Percentiles rank a stretch among this genome's conserved stretches.
Evolutionary conservation across 2,888 invertebrate species (phyloP).

Genomic region (Drosophila lutescens): DNA sequence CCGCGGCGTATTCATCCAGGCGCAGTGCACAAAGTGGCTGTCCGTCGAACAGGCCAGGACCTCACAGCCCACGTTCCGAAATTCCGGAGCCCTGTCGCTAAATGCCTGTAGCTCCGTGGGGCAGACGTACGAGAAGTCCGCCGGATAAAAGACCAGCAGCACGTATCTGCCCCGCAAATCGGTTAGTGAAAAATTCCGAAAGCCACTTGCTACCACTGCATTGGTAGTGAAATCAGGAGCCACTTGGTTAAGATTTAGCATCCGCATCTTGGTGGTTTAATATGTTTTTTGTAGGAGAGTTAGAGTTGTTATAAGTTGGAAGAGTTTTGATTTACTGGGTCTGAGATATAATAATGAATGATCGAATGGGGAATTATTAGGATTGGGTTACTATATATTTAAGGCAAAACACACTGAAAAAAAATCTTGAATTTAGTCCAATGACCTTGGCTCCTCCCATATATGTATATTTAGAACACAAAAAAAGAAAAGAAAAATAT

Average conservation of each 20-base stretch:
- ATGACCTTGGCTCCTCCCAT: too few relatives aligned
- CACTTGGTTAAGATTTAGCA: slow-evolving; percentile 42
- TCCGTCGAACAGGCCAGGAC: slow-evolving; percentile 96
- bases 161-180: slow-evolving; percentile 93
- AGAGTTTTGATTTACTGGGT: not conserved
- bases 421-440: too few relatives aligned
- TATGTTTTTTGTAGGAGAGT: not conserved
- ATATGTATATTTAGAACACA: too few relatives aligned
- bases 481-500: too few relatives aligned
- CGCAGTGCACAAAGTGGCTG: slow-evolving; percentile 97
- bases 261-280: slow-evolving; percentile 26
- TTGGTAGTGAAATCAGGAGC: slow-evolving; percentile 58
- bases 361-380: not conserved
- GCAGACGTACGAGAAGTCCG: slow-evolving; percentile 94
- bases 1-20: slow-evolving; percentile 96
- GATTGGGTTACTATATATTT: not conserved
- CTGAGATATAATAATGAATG: too few relatives aligned
- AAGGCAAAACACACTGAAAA: too few relatives aligned
- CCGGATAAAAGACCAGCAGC: slow-evolving; percentile 94
- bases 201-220: slow-evolving; percentile 35
- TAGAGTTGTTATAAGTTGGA: not conserved
- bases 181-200: slow-evolving; percentile 84
- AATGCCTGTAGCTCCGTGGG: slow-evolving; percentile 98
- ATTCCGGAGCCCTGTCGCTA: slow-evolving; percentile 93
- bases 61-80: slow-evolving; percentile 92